Evolutionary conservation across 2,888 invertebrate species (phyloP).

Genomic region (Cephonodes hylas): DNA sequence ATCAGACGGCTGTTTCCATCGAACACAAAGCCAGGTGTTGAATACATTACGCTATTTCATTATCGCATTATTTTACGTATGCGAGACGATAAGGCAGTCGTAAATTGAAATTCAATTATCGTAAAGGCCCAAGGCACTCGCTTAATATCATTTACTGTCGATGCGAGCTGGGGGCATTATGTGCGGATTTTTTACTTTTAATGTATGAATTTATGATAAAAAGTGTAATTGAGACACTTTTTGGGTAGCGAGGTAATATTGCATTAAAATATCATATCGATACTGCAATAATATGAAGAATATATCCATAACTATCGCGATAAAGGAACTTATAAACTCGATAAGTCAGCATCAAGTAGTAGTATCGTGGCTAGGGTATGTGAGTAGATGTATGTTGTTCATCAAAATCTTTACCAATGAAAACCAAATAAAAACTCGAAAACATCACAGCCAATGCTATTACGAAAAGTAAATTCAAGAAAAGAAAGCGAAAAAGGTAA

Average conservation of each 20-base stretch:
- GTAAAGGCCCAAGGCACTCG: slow-evolving; percentile 34
- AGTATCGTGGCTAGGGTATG: too few relatives aligned
- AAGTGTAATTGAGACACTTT: not conserved
- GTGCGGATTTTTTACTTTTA: not conserved
- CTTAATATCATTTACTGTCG: slow-evolving; percentile 41
- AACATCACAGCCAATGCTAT: not conserved
- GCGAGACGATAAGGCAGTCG: slow-evolving; percentile 29
- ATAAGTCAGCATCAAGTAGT: too few relatives aligned
- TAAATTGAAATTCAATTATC: slow-evolving; percentile 50
- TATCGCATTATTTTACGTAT: slow-evolving; percentile 25
- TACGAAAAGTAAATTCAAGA: not conserved
- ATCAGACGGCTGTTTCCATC: not conserved
- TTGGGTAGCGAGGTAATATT: not conserved
- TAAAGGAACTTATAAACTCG: too few relatives aligned
- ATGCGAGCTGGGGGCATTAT: slow-evolving; percentile 26
- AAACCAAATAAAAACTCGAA: not conserved
- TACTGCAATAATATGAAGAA: too few relatives aligned
- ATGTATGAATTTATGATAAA: not conserved
- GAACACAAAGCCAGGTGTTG: not conserved
- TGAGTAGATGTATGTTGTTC: too few relatives aligned
- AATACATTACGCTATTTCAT: slow-evolving; percentile 10
- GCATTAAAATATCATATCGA: not conserved
- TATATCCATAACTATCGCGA: too few relatives aligned
- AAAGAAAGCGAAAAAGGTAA: slow-evolving; percentile 4
- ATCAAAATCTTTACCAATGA: not conserved